These are phyloP conservation scores for Wiebesia pumilae DNA, from an alignment of 1,140 invertebrate genomes.

Conservation along the genomic window DNA sequence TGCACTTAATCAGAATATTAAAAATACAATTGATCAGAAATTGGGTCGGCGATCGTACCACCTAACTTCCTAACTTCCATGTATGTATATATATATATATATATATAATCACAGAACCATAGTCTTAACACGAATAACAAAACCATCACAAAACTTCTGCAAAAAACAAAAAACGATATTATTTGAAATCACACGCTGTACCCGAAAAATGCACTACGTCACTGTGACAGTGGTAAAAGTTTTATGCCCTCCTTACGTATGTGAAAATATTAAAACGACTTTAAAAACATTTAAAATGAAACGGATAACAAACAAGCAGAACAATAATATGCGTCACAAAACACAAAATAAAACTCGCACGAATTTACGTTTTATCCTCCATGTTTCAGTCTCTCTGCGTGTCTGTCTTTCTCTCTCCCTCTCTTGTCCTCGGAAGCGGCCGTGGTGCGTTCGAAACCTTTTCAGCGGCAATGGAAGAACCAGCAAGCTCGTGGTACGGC, in stretches of 20 bases:
- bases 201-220: constrained; percentile 12
- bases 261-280: not conserved
- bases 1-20: not conserved
- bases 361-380: constrained; percentile 40
- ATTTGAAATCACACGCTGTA: not conserved
- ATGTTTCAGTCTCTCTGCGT: constrained; percentile 17
- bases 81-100: too few species aligned
- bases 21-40: not conserved
- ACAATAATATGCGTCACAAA: not conserved
- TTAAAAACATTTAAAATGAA: not conserved
- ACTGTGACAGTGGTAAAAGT: not conserved
- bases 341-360: constrained; percentile 17
- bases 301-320: not conserved
- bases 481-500: constrained; percentile 2
- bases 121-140: not conserved
- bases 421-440: constrained; percentile 21
- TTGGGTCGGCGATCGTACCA: not conserved
- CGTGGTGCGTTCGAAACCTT: constrained; percentile 32
- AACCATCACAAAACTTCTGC: not conserved
- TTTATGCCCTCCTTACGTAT: not conserved
- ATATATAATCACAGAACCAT: not conserved
- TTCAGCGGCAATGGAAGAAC: constrained; percentile 19
- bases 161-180: not conserved
- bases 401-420: not conserved
- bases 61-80: too few species aligned